Percentiles rank a stretch among this genome's conserved stretches.
These are phyloP conservation scores for Pecten maximus DNA, from an alignment of 2,888 invertebrate species.

Conservation along the genomic window DNA sequence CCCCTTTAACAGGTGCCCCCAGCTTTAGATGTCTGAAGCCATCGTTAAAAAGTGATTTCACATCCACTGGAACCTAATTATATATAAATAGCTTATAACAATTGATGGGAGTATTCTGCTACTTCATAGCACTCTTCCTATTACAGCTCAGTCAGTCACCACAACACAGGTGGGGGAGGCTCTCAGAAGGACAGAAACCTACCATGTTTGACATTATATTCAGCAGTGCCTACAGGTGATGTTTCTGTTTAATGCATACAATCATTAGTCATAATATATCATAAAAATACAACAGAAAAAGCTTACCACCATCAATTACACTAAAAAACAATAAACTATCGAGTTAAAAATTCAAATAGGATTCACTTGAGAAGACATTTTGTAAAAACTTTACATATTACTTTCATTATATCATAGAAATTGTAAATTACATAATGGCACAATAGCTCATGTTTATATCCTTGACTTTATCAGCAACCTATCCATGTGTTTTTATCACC, in stretches of 20 bases:
- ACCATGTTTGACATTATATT: neutral
- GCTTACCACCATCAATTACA: neutral
- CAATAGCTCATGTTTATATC: neutral
- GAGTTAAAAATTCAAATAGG: neutral
- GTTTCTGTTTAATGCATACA: neutral
- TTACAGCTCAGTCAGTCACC: neutral
- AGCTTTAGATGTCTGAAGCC: neutral
- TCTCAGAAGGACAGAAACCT: neutral
- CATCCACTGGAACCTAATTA: constrained; percentile 13
- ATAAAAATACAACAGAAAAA: neutral
- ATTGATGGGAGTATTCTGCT: neutral
- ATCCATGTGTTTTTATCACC: neutral
- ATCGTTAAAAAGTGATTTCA: constrained; percentile 35
- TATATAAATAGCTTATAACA: constrained; percentile 24
- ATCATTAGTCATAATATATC: neutral
- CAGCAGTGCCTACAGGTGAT: neutral
- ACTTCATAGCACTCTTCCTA: neutral
- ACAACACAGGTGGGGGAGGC: neutral
- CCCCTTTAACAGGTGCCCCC: constrained; percentile 26
- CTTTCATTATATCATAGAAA: neutral
- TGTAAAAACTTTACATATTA: neutral
- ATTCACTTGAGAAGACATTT: neutral
- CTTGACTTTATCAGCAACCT: neutral
- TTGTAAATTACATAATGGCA: neutral
- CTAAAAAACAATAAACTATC: neutral